These are phyloP conservation scores for Casuarius casuarius DNA, from an alignment of 2,113 vertebrate species.

Conservation along the genomic window DNA sequence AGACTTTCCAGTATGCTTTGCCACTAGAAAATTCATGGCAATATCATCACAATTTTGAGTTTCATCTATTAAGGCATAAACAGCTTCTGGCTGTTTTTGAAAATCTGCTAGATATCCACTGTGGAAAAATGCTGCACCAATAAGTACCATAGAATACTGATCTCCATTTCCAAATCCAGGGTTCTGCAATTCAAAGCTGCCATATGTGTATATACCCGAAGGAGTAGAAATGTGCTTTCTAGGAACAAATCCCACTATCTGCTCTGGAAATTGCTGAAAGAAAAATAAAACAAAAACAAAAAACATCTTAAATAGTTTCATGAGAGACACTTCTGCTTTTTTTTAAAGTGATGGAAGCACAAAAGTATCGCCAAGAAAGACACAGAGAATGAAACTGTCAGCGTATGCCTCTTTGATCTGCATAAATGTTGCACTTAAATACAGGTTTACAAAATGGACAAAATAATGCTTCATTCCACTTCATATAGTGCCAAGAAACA, in stretches of 20 bases:
- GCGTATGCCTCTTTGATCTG: not conserved
- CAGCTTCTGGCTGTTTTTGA: constrained; percentile 83
- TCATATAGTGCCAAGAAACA: not conserved
- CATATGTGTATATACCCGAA: constrained; percentile 89
- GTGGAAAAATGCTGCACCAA: constrained; percentile 92
- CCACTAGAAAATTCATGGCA: constrained; percentile 90
- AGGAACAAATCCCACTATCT: constrained; percentile 96
- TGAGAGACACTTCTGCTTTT: not conserved
- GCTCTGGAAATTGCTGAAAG: constrained; percentile 92
- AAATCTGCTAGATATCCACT: constrained; percentile 87
- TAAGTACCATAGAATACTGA: constrained; percentile 94
- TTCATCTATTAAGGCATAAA: constrained; percentile 87
- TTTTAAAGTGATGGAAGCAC: not conserved
- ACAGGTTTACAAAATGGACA: not conserved
- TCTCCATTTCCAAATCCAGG: constrained; percentile 85
- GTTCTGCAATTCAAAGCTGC: constrained; percentile 90
- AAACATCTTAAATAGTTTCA: not conserved
- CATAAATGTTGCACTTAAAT: not conserved
- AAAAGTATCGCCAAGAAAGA: not conserved
- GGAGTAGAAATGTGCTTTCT: constrained; percentile 89
- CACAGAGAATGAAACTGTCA: not conserved
- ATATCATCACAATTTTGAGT: constrained; percentile 97
- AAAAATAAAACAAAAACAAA: not conserved
- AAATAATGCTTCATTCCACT: not conserved
- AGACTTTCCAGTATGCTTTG: constrained; percentile 78